These are phyloP conservation scores for Augiades crinisus DNA, from an alignment of 2,888 invertebrate genomes.

Conservation along the genomic window DNA sequence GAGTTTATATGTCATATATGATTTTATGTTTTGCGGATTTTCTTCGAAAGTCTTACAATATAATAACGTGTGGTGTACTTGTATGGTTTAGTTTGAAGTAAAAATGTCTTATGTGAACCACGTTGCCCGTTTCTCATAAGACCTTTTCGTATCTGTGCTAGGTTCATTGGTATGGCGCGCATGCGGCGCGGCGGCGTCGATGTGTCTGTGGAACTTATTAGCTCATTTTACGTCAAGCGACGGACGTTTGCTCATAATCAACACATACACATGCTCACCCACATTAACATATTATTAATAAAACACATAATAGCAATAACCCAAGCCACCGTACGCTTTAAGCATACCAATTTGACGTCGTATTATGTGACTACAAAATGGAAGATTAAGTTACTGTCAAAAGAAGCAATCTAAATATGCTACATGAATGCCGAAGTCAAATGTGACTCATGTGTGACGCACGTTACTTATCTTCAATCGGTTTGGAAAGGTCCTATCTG, in stretches of 20 bases:
- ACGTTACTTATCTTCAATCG: no score
- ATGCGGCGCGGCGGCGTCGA: conserved; percentile 70
- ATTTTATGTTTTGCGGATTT: no score
- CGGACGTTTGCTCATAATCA: neutral
- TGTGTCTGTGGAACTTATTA: conserved; percentile 76
- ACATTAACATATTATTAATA: neutral
- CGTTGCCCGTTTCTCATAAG: conserved; percentile 37
- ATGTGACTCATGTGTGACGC: no score
- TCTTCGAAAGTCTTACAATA: conserved; percentile 28
- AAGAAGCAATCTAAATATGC: no score
- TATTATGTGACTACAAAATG: no score
- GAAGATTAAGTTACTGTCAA: no score
- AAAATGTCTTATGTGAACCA: no score
- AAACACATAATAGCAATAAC: neutral
- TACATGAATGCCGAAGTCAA: no score
- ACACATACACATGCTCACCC: conserved; percentile 4
- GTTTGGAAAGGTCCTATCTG: no score
- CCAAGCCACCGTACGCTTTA: neutral
- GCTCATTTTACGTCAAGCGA: conserved; percentile 46
- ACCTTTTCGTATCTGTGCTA: conserved; percentile 40
- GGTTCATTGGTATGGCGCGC: conserved; percentile 63
- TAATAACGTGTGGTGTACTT: neutral
- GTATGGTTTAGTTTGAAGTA: neutral
- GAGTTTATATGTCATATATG: no score
- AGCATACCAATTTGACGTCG: neutral